A percentile compares a stretch with the other conserved stretches of the same genome.
Conservation (phyloP, 2,113 vertebrate genomes). For the Gadus macrocephalus region DNA sequence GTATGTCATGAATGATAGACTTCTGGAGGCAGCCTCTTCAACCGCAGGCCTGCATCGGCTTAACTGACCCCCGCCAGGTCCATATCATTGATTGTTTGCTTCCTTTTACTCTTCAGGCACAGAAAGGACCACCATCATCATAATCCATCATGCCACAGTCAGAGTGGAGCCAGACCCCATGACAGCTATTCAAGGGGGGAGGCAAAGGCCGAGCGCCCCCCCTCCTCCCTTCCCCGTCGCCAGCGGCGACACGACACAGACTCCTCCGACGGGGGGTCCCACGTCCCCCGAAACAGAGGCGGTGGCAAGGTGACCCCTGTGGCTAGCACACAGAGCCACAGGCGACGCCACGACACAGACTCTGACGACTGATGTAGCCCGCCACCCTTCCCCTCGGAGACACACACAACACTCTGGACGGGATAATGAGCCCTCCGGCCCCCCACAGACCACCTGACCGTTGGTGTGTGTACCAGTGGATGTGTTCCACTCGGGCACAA, state of each 20-base stretch:
- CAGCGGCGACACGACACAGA: constrained; percentile 56
- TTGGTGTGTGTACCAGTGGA: constrained; percentile 1
- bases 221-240: constrained; percentile 49
- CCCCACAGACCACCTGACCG: constrained; percentile 13
- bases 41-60: constrained; percentile 14
- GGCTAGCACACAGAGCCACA: constrained; percentile 50
- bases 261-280: constrained; percentile 57
- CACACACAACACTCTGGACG: constrained; percentile 9
- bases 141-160: constrained; percentile 76
- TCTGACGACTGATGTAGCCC: constrained; percentile 67
- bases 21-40: not conserved
- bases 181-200: constrained; percentile 70
- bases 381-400: constrained; percentile 32
- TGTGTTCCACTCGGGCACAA: not conserved
- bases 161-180: constrained; percentile 69
- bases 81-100: constrained; percentile 55
- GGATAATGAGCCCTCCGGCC: constrained; percentile 37
- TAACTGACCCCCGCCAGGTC: constrained; percentile 13
- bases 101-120: constrained; percentile 66
- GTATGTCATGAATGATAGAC: not conserved
- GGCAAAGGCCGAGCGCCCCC: constrained; percentile 53
- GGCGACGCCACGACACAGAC: constrained; percentile 74
- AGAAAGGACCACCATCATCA: constrained; percentile 70
- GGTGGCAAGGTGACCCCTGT: constrained; percentile 53
- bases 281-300: constrained; percentile 46